phyloP scores from a whole-genome alignment of 2,113 vertebrate species.

The Laticauda laticaudata region DNA sequence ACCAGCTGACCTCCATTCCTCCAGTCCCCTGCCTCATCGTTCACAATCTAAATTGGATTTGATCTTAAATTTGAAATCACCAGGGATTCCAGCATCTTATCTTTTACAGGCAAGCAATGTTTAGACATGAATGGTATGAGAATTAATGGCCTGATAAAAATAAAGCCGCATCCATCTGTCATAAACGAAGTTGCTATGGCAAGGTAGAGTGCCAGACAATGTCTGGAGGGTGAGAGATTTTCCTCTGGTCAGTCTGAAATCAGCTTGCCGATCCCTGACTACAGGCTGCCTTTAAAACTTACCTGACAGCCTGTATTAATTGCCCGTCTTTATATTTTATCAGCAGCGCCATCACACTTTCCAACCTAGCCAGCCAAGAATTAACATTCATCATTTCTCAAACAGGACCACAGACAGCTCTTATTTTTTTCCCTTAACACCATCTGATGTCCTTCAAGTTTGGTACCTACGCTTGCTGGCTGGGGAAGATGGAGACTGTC shows the following conservation, averaged over 20 bases:
- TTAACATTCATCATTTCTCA: background rate
- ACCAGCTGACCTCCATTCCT: background rate
- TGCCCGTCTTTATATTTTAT: background rate
- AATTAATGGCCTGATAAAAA: constrained; percentile 49
- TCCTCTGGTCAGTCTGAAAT: background rate
- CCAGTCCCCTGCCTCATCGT: constrained; percentile 18
- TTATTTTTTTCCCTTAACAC: too few relatives aligned
- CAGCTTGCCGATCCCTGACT: constrained; percentile 3
- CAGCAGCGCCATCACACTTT: background rate
- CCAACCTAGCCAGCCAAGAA: background rate
- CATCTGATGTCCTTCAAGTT: background rate
- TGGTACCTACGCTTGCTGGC: background rate
- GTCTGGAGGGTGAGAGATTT: background rate
- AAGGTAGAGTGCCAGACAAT: background rate
- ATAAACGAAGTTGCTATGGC: background rate
- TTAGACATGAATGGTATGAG: constrained; percentile 44
- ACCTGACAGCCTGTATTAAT: background rate
- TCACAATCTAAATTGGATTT: constrained; percentile 34
- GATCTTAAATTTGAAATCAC: constrained; percentile 29
- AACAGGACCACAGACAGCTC: constrained; percentile 4
- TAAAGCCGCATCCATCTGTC: constrained; percentile 12
- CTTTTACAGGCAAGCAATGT: constrained; percentile 33
- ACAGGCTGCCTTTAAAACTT: background rate
- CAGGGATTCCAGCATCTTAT: constrained; percentile 21
- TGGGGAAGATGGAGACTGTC: background rate